phyloP scores from a whole-genome alignment of 1,140 invertebrate genomes.

The Oscheius sp. region DNA sequence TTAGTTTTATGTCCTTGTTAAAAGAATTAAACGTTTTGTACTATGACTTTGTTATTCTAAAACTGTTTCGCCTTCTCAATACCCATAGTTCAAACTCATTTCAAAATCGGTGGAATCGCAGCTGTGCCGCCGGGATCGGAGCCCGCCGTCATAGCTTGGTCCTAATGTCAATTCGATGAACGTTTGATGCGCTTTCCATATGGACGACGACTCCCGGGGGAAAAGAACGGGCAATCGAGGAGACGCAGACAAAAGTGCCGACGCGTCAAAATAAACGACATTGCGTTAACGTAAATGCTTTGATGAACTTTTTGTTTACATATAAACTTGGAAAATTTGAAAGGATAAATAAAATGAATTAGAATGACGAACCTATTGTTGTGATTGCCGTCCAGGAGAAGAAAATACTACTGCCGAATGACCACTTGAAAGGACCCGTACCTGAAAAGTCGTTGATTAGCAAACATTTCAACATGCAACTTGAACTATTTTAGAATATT shows the following conservation, averaged over 20 bases:
- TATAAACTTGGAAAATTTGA: not conserved
- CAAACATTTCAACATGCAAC: not conserved
- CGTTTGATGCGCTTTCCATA: conserved; percentile 13
- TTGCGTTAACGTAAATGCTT: too few species aligned
- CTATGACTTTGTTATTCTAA: too few species aligned
- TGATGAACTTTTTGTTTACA: not conserved
- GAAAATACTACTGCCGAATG: conserved; percentile 58
- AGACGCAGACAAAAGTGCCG: conserved; percentile 13
- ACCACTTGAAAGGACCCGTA: conserved; percentile 57
- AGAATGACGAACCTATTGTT: conserved; percentile 47
- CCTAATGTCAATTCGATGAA: conserved; percentile 14
- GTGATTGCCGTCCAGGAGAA: conserved; percentile 61
- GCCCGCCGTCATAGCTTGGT: not conserved
- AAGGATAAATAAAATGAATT: not conserved
- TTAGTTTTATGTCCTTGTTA: too few species aligned
- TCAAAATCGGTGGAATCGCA: too few species aligned
- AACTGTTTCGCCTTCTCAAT: too few species aligned
- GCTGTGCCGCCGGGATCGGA: not conserved
- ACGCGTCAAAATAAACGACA: not conserved
- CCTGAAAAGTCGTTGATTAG: conserved; percentile 23
- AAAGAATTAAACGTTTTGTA: too few species aligned
- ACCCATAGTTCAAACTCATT: too few species aligned
- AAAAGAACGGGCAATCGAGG: not conserved
- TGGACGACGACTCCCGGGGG: conserved; percentile 9
- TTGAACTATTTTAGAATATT: too few species aligned